Base-by-base conservation (phyloP, 2,797 vertebrate species). In the Crocodylus rhombifer region DNA sequence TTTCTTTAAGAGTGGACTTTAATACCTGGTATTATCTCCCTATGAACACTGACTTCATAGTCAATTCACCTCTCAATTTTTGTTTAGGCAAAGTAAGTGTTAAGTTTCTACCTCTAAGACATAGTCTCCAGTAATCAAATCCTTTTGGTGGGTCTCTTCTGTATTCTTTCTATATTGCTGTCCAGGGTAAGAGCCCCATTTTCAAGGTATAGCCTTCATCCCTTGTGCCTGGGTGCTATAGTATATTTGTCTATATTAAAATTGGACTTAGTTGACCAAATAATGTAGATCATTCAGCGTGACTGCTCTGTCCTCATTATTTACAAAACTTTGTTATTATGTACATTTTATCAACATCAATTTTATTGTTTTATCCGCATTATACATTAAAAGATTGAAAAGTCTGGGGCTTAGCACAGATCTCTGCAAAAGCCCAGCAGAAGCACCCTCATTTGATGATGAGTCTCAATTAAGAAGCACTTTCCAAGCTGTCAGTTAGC, bases 11-110 rank as follows among this genome's bases (percentile, higher is more conserved):
- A 61, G 89, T 60, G 79, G 75, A 61, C 67, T 83, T 95, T 93
- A 89, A 77, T 83, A 16, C 57, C 60, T 80, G 26, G 30, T 91
- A 88, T 85, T 71, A 61, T 14, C 15, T 94, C 23, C 88, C 92
- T 67, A 83, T 91, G 84, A 94, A 94, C 85, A 83, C 26, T 92
- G 87, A 36, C 60, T 61, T 57, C 83, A 1, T 91, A 73, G 67
- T 85, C 63, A 93, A 88, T 33, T 63, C 82, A 92, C 82, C 26
- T 87, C 94, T 88, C 95, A 89, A 16, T 95, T 87, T 86, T 92
- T 61, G 93, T 93, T 95, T 82, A 93, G 95, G 91, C 71, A 95
- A 93, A 92, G 94, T 93, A 94, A 77, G 64, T 80, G 90, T 84
- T 84, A 93, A 91, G 81, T 67, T 74, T 62, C 74, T 92, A 92